Percentiles rank a stretch among this genome's conserved stretches.
phyloP scores from a whole-genome alignment of 64 coral and sea anemone genomes.

The Stylophora pistillata region DNA sequence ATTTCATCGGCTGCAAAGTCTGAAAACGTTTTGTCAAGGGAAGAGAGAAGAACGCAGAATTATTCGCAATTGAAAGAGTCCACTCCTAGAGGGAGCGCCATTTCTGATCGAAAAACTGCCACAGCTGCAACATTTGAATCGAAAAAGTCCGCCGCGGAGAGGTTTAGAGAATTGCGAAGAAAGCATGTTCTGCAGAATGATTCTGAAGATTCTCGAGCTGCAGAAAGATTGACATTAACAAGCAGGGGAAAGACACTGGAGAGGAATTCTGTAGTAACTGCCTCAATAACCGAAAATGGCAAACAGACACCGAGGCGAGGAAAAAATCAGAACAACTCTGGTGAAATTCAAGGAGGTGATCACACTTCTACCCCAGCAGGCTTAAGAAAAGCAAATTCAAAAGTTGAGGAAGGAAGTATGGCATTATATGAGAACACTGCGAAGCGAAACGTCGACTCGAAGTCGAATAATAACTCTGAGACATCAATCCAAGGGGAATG shows the following conservation, averaged over 20 bases:
- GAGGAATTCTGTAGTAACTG: not conserved
- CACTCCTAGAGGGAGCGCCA: not conserved
- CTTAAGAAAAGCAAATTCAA: not conserved
- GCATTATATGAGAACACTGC: not conserved
- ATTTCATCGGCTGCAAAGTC: not conserved
- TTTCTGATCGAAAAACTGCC: not conserved
- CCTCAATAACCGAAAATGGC: not conserved
- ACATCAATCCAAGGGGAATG: not conserved
- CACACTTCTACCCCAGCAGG: not conserved
- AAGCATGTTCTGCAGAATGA: not conserved
- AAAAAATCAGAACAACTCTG: not conserved
- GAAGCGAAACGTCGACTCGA: not conserved
- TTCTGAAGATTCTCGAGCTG: not conserved
- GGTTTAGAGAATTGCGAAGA: conserved; percentile 30
- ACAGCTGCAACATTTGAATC: not conserved
- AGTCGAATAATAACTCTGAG: not conserved
- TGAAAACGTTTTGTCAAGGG: not conserved
- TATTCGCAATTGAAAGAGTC: not conserved
- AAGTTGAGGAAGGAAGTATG: not conserved
- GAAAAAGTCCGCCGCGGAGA: conserved; percentile 26
- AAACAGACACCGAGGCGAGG: not conserved
- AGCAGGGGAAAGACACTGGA: not conserved
- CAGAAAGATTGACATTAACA: not conserved
- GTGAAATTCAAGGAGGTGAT: not conserved
- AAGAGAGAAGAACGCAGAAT: not conserved